A percentile compares a stretch with the other conserved stretches of the same genome.
These are phyloP conservation scores for Amphiprion percula DNA, from an alignment of 2,113 vertebrate species.

Conservation along the genomic window DNA sequence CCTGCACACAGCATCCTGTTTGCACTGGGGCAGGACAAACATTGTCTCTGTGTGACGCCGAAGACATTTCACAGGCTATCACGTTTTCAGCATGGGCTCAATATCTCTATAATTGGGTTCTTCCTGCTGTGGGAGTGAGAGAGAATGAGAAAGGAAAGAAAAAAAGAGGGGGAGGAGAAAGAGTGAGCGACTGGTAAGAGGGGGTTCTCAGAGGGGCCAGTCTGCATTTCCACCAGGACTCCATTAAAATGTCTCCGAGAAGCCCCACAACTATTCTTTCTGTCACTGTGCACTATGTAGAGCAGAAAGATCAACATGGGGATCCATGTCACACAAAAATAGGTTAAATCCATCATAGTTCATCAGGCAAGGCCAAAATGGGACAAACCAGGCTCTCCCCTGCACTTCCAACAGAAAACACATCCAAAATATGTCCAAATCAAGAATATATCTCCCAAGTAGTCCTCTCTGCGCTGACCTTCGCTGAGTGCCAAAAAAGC, in stretches of 20 bases:
- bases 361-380: slow-evolving; percentile 50
- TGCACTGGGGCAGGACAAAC: slow-evolving; percentile 81
- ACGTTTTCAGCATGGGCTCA: slow-evolving; percentile 75
- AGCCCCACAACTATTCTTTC: slow-evolving; percentile 22
- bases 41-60: slow-evolving; percentile 73
- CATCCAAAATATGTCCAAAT: slow-evolving; percentile 56
- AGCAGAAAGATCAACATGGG: slow-evolving; percentile 57
- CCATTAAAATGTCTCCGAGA: slow-evolving; percentile 51
- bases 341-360: slow-evolving; percentile 51
- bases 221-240: slow-evolving; percentile 62
- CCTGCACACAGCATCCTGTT: slow-evolving; percentile 85
- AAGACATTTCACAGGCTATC: slow-evolving; percentile 84
- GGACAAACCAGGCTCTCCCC: slow-evolving; percentile 43
- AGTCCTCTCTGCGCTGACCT: slow-evolving; percentile 48
- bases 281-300: slow-evolving; percentile 33
- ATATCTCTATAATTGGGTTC: slow-evolving; percentile 81
- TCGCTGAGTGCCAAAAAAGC: slow-evolving; percentile 42
- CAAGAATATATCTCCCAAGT: slow-evolving; percentile 36
- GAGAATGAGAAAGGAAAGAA: slow-evolving; percentile 18
- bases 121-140: slow-evolving; percentile 77
- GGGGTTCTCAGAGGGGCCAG: slow-evolving; percentile 28
- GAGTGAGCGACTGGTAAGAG: not conserved
- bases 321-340: slow-evolving; percentile 44
- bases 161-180: slow-evolving; percentile 1
- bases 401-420: slow-evolving; percentile 6